Percentiles rank a stretch among this genome's conserved stretches.
phyloP scores from a whole-genome alignment of 2,888 invertebrate genomes.

The Teleiodes luculella region DNA sequence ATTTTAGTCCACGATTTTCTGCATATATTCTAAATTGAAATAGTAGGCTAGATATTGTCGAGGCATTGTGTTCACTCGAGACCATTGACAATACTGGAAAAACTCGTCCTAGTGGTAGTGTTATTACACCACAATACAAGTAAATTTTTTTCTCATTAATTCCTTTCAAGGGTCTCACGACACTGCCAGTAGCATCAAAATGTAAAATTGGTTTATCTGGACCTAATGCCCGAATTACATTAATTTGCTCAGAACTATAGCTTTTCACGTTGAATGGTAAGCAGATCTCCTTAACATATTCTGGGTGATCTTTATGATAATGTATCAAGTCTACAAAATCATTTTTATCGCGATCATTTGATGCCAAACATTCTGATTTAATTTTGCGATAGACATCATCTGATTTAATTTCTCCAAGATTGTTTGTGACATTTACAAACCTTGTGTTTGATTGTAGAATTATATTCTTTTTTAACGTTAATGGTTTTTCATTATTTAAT shows the following conservation, averaged over 20 bases:
- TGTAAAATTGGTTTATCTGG: background rate
- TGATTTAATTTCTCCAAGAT: background rate
- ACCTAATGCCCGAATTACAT: background rate
- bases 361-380: background rate
- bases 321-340: background rate
- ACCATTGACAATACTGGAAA: conserved; percentile 1
- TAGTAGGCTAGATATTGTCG: background rate
- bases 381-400: background rate
- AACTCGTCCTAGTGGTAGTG: background rate
- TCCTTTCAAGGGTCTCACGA: background rate
- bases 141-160: background rate
- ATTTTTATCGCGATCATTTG: background rate
- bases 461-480: background rate
- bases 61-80: background rate
- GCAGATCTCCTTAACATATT: background rate
- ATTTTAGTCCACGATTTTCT: background rate
- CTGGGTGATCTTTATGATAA: background rate
- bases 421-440: background rate
- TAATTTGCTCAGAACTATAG: background rate
- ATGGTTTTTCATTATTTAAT: background rate
- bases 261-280: background rate
- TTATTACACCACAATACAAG: background rate
- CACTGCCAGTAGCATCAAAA: background rate
- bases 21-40: background rate
- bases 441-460: background rate